Percentiles rank a stretch among this genome's conserved stretches.
Evolutionary conservation across 64 coral and sea anemone genomes (phyloP).

Genomic region (Actinia equina): DNA sequence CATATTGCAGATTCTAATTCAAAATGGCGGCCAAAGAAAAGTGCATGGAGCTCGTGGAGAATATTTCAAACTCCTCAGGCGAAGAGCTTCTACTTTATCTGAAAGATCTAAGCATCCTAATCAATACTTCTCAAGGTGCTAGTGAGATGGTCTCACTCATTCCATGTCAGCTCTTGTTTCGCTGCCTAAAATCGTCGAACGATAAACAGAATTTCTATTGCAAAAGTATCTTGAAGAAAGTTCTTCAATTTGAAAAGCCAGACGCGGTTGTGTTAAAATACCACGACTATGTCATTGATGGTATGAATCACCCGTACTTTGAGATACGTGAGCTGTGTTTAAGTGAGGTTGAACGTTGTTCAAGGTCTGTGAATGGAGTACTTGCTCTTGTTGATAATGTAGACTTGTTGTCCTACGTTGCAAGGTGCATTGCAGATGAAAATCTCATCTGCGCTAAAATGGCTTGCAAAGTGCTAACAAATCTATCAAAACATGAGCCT

Average conservation of each 20-base stretch:
- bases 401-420: constrained; percentile 74
- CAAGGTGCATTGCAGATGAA: constrained; percentile 63
- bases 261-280: constrained; percentile 69
- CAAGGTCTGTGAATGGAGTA: constrained; percentile 71
- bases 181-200: constrained; percentile 72
- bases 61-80: constrained; percentile 68
- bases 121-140: constrained; percentile 47
- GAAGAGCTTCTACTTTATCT: constrained; percentile 41
- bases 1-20: constrained; percentile 29
- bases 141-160: constrained; percentile 57
- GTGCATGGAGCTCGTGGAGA: constrained; percentile 60
- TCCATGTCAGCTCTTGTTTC: constrained; percentile 54
- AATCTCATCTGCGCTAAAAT: constrained; percentile 55
- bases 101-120: constrained; percentile 67
- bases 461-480: constrained; percentile 69
- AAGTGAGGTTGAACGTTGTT: constrained; percentile 74
- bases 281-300: constrained; percentile 79
- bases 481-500: constrained; percentile 68
- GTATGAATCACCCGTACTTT: constrained; percentile 80
- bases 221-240: constrained; percentile 77
- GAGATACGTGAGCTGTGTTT: constrained; percentile 89
- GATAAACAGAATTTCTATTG: constrained; percentile 71
- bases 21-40: constrained; percentile 80
- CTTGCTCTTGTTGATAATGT: constrained; percentile 66
- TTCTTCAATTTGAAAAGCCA: constrained; percentile 70